These are phyloP conservation scores for Micrasema minimum DNA, from an alignment of 1,140 invertebrate genomes.

Conservation along the genomic window DNA sequence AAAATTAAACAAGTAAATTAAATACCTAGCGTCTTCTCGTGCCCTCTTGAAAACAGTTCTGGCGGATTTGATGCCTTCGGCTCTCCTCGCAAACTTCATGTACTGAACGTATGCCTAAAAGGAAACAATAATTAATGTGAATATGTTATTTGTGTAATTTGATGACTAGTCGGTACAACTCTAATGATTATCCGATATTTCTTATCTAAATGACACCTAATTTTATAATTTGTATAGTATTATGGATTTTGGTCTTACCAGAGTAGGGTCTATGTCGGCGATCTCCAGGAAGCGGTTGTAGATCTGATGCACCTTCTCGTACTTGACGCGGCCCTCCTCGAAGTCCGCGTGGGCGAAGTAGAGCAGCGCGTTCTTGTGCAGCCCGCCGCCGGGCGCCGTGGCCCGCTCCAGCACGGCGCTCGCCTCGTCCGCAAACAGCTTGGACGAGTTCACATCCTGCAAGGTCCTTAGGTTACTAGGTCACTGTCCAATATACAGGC, in stretches of 20 bases:
- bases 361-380: constrained; percentile 92
- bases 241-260: constrained; percentile 72
- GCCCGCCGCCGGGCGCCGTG: constrained; percentile 85
- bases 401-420: constrained; percentile 94
- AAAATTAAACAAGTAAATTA: too few species aligned
- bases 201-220: too few species aligned
- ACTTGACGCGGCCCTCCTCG: constrained; percentile 95
- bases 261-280: constrained; percentile 91
- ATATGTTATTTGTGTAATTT: too few species aligned
- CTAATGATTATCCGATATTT: too few species aligned
- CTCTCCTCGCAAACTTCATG: constrained; percentile 97
- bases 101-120: constrained; percentile 95
- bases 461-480: too few species aligned
- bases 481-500: too few species aligned
- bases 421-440: constrained; percentile 93
- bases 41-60: constrained; percentile 95
- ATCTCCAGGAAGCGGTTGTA: constrained; percentile 93
- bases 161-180: too few species aligned
- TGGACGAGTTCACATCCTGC: constrained; percentile 90
- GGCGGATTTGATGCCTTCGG: constrained; percentile 97
- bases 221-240: too few species aligned
- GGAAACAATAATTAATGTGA: constrained; percentile 35
- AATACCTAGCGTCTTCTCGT: constrained; percentile 84
- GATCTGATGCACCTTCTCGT: constrained; percentile 97
- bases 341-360: constrained; percentile 99